Base-by-base conservation (phyloP, 2,113 vertebrate species). In the Brienomyrus brachyistius region DNA sequence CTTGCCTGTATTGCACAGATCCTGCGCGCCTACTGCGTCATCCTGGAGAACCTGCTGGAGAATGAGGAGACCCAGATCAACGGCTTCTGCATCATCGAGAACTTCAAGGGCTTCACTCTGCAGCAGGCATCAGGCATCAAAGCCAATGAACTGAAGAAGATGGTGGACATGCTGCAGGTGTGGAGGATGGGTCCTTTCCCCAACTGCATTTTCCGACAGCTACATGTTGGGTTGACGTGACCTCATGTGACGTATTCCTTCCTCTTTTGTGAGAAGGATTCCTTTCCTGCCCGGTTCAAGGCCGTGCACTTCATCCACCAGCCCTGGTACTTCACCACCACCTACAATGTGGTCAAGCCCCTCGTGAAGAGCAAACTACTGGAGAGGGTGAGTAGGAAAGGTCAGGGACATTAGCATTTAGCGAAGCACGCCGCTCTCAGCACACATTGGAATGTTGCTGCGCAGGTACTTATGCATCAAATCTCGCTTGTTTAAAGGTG, bases 111-210 rank as follows among this genome's bases (percentile, higher is more conserved):
- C 92, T 99, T 99, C 92, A 99, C 97, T 90, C 97, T 99, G 98
- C 98, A 99, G 94, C 98, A 99, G 80, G 98, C 98, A 0, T 97
- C 98, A 0, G 97, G 97, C 15, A 98, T 99, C 83, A 99, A 98
- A 90, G 95, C 98, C 2, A 95, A 96, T 0, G 98, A 99, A 91
- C 97, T 99, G 86, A 98, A 97, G 95, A 99, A 99, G 95, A 99
- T 99, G 98, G 98, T 99, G 95, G 98, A 99, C 94, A 99, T 99
- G 98, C 94, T 99, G 88, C 98, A 99, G 98, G 98, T 99, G 92
- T 17, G 15, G 9, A 19, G 40, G n/a, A 19, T 1, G 10, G 27
- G 3, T 35, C 1, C 66, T 27, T 8, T n/a, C n/a, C 27, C 11
- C 5, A 15, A 10, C 11, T 23, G 9, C 52, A 7, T 84, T 50